These are phyloP conservation scores for Himalopsyche japonica DNA, from an alignment of 2,888 invertebrate genomes.

Conservation along the genomic window DNA sequence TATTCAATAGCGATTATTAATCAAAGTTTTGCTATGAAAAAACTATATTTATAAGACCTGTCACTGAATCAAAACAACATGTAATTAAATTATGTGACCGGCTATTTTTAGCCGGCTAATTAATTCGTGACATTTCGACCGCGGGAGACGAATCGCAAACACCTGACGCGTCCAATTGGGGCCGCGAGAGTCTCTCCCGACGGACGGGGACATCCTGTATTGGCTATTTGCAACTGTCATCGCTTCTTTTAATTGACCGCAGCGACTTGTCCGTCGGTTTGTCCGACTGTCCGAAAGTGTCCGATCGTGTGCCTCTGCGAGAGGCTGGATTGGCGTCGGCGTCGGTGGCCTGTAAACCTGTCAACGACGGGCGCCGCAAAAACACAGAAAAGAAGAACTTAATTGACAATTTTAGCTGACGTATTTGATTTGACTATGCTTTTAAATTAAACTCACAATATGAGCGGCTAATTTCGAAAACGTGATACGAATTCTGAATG, in stretches of 20 bases:
- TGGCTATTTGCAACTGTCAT: slow-evolving; percentile 37
- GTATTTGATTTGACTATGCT: not conserved
- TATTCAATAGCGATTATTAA: too few relatives aligned
- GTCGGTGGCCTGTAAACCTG: not conserved
- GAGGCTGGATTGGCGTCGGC: not conserved
- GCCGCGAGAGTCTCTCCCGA: not conserved
- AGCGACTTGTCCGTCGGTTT: slow-evolving; percentile 4
- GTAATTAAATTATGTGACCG: not conserved
- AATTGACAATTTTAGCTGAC: not conserved
- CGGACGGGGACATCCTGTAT: not conserved
- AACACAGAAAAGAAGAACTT: not conserved
- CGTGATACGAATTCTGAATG: not conserved
- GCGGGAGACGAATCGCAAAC: not conserved
- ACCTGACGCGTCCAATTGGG: not conserved
- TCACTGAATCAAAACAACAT: not conserved
- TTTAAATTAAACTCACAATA: not conserved
- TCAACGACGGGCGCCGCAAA: not conserved
- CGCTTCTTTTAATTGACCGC: slow-evolving; percentile 31
- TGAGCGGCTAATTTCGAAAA: not conserved
- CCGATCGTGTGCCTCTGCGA: not conserved
- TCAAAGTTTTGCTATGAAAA: too few relatives aligned
- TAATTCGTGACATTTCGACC: not conserved
- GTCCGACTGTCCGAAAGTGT: not conserved
- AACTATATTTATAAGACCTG: not conserved
- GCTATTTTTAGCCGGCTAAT: not conserved